Conservation (phyloP, 2,888 invertebrate genomes). For the Penaeus monodon region DNA sequence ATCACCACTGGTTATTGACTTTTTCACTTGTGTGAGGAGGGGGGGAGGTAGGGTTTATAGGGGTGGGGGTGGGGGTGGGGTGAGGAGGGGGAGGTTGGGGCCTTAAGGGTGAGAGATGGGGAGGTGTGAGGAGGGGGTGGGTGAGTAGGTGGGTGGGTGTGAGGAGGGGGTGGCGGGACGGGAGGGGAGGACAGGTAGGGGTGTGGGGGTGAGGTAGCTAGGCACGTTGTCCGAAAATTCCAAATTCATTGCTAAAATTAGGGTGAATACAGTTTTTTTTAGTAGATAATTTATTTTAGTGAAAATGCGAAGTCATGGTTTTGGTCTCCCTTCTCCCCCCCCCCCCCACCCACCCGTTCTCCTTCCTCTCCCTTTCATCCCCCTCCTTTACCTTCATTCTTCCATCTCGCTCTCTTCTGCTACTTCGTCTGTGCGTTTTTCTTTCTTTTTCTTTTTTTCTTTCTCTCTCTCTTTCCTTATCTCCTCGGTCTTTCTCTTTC, state of each 20-base stretch:
- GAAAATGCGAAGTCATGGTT: background rate
- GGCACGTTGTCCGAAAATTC: too few relatives aligned
- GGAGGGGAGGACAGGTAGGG: background rate
- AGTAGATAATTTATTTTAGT: too few relatives aligned
- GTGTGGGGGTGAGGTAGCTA: background rate
- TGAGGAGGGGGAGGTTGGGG: slow-evolving; percentile 6
- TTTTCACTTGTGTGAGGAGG: background rate
- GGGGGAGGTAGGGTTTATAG: background rate
- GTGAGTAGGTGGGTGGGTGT: background rate
- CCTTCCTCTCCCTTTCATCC: background rate
- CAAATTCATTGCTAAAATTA: too few relatives aligned
- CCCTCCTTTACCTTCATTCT: too few relatives aligned
- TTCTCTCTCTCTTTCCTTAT: background rate
- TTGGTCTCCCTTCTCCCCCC: background rate
- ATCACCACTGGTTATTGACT: too few relatives aligned
- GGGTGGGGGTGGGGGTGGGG: background rate
- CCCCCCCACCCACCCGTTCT: background rate
- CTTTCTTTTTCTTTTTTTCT: background rate
- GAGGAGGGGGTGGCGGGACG: background rate
- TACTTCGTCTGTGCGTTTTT: background rate
- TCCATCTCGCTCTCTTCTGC: background rate
- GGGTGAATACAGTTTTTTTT: too few relatives aligned
- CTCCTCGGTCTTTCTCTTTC: too few relatives aligned
- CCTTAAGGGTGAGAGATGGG: too few relatives aligned
- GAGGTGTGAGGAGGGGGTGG: background rate